A percentile compares a stretch with the other conserved stretches of the same genome.
Evolutionary conservation across 2,888 invertebrate species (phyloP).

Genomic region (Andrena flavipes): DNA sequence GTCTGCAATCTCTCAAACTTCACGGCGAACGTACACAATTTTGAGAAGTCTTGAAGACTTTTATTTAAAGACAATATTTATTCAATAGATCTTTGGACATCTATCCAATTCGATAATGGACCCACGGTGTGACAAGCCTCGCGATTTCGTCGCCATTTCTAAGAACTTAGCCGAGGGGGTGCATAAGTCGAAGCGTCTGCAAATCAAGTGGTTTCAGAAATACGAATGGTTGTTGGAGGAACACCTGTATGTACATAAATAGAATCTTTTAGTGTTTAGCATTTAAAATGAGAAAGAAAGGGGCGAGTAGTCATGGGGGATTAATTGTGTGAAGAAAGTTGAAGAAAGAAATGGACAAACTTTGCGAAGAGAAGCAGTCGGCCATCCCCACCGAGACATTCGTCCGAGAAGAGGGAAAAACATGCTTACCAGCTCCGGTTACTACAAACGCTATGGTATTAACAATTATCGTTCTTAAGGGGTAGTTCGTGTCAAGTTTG

Average conservation of each 20-base stretch:
- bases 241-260: slow-evolving; percentile 69
- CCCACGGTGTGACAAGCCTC: slow-evolving; percentile 62
- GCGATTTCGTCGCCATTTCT: slow-evolving; percentile 71
- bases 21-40: neutral
- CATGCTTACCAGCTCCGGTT: slow-evolving; percentile 71
- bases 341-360: slow-evolving; percentile 60
- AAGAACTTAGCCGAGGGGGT: slow-evolving; percentile 68
- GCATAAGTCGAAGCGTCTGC: slow-evolving; percentile 64
- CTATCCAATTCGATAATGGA: slow-evolving; percentile 61
- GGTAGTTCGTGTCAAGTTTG: too few species aligned
- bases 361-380: slow-evolving; percentile 66
- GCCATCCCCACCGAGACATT: slow-evolving; percentile 17
- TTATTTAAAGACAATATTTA: neutral
- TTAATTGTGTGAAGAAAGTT: slow-evolving; percentile 63
- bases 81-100: neutral
- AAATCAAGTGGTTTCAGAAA: slow-evolving; percentile 71
- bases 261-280: neutral
- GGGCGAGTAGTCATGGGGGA: neutral
- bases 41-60: neutral
- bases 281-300: neutral
- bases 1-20: neutral
- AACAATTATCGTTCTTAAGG: too few species aligned
- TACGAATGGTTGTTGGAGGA: slow-evolving; percentile 78
- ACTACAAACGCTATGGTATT: slow-evolving; percentile 70
- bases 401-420: slow-evolving; percentile 61